Evolutionary conservation across 2,797 vertebrate genomes (phyloP), one percentile per base, ranked within the genome.

Genomic region (Megaceryle alcyon): DNA sequence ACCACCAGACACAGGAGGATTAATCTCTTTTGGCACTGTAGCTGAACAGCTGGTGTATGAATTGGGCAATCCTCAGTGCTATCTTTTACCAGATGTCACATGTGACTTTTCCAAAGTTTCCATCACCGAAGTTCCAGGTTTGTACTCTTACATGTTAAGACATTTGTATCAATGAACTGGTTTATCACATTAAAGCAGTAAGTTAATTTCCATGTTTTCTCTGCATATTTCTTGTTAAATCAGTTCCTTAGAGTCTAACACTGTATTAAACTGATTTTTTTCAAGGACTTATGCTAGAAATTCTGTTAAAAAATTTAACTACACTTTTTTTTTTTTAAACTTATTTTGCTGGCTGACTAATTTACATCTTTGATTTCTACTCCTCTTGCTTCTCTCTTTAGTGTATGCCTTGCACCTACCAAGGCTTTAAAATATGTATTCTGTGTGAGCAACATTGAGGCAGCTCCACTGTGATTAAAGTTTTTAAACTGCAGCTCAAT

Each of bases 31-130:
- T 43, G 98, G 98, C 44, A 98, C 98, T 2, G 98, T 97, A 37
- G 98, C 98, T 11, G 99, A 99, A 95, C 98, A 99, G 94, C 97
- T 99, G 94, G 98, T 99, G 19, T 99, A 99, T 89, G 98, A 99
- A 97, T 98, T 99, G 37, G 98, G 97, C 2, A 98, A 99, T 97
- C 98, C 98, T 21, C 96, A 92, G 65, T 57, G 91, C 14, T 99
- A 99, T 97, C 97, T 98, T 95, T 97, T 99, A 86, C 98, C 99
- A 21, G 98, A 99, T 94, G 98, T 99, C 71, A 98, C 93, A 6
- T 99, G 98, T 86, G 98, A 99, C 96, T 99, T 99, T 96, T 99
- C 98, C 29, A 92, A 97, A 78, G 98, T 99, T 95, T 97, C 96
- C 61, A 98, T 99, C 95, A 97, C 97, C 19, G 98, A 99, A 95